Percentiles rank a stretch among this genome's conserved stretches.
phyloP scores from a whole-genome alignment of 53 echinoderm and acorn worm genomes.

The Paracentrotus lividus region DNA sequence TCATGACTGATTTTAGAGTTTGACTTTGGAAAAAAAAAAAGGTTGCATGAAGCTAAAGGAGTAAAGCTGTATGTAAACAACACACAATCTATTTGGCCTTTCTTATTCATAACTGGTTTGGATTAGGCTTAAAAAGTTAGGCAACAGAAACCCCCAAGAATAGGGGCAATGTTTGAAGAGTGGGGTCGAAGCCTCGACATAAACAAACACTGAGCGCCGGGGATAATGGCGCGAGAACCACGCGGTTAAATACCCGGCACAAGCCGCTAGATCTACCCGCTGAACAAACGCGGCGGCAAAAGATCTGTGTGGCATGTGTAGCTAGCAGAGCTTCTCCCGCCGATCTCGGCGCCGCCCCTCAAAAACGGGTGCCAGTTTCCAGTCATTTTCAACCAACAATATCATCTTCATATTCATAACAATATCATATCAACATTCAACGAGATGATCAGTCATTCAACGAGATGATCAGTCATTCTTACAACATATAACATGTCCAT shows the following conservation, averaged over 20 bases:
- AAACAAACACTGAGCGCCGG: slow-evolving; percentile 46
- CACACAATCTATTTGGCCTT: slow-evolving; percentile 11
- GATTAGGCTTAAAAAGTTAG: slow-evolving; percentile 53
- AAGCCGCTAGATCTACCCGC: not conserved
- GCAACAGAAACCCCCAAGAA: slow-evolving; percentile 46
- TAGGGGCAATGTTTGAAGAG: slow-evolving; percentile 1
- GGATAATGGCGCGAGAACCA: slow-evolving; percentile 16
- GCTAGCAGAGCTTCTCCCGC: not conserved
- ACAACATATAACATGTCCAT: too few species aligned
- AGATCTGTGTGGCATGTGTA: not conserved
- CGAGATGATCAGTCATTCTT: too few species aligned
- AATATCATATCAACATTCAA: too few species aligned
- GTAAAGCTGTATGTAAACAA: not conserved
- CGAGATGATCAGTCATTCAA: too few species aligned
- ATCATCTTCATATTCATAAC: too few species aligned
- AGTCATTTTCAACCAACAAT: too few species aligned
- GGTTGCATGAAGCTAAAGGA: not conserved
- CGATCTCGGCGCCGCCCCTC: too few species aligned
- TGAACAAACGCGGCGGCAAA: not conserved
- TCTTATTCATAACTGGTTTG: slow-evolving; percentile 3
- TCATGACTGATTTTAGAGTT: not conserved
- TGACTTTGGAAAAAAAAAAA: not conserved
- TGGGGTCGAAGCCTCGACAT: slow-evolving; percentile 19
- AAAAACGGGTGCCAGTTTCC: too few species aligned
- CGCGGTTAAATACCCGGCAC: not conserved